phyloP scores from a whole-genome alignment of 2,797 vertebrate genomes.

The Silurus lanzhouensis region DNA sequence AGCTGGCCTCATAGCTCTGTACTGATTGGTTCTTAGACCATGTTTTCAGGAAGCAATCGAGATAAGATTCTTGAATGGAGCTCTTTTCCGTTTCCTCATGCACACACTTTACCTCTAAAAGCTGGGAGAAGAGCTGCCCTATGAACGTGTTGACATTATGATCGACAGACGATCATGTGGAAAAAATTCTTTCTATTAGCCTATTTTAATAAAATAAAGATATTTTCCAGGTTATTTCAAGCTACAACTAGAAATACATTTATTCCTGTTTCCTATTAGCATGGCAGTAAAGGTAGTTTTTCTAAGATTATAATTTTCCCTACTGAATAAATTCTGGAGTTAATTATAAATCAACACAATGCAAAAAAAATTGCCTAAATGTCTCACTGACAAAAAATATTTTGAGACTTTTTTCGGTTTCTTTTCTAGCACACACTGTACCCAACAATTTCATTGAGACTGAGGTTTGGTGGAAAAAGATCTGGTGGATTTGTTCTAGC shows the following conservation, averaged over 20 bases:
- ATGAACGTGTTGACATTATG: conserved; percentile 70
- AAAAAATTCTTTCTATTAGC: conserved; percentile 49
- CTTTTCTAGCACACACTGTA: conserved; percentile 19
- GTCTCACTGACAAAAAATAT: background rate
- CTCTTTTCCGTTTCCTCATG: conserved; percentile 66
- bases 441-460: conserved; percentile 32
- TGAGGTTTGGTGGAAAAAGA: conserved; percentile 36
- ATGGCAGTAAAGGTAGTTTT: background rate
- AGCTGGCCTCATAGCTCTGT: conserved; percentile 65
- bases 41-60: conserved; percentile 84
- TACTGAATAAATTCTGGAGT: background rate
- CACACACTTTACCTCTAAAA: conserved; percentile 70
- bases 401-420: conserved; percentile 10
- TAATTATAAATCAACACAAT: background rate
- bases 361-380: no score
- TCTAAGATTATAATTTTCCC: background rate
- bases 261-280: background rate
- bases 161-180: conserved; percentile 62
- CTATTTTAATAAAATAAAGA: no score
- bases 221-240: background rate
- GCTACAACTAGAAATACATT: background rate
- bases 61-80: conserved; percentile 77
- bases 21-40: conserved; percentile 64
- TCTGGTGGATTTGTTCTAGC: conserved; percentile 42
- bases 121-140: conserved; percentile 73